phyloP scores from a whole-genome alignment of 2,113 vertebrate genomes.

The Beaufortia kweichowensis region DNA sequence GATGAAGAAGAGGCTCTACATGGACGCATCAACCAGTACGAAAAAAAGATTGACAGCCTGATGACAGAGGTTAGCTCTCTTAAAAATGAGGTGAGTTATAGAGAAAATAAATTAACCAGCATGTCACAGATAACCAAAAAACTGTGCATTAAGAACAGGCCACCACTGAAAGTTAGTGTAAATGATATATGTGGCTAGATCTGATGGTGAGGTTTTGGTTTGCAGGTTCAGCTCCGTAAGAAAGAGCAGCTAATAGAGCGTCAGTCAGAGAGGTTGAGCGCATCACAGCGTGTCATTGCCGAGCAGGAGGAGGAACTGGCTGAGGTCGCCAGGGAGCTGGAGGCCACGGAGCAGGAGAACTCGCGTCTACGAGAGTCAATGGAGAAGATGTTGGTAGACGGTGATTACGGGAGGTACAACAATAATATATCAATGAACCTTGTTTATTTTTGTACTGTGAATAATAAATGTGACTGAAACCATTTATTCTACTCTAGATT shows the following conservation, averaged over 20 bases:
- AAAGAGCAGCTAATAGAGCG: constrained; percentile 68
- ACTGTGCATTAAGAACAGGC: too few species aligned
- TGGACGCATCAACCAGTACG: constrained; percentile 81
- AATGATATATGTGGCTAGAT: not conserved
- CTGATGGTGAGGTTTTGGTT: not conserved
- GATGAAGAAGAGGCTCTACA: constrained; percentile 81
- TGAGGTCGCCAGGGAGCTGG: constrained; percentile 84
- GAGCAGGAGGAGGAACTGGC: constrained; percentile 82
- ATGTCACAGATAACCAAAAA: not conserved
- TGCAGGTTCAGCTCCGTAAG: constrained; percentile 80
- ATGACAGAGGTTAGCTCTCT: constrained; percentile 83
- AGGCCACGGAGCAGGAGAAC: constrained; percentile 83
- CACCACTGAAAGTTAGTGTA: not conserved
- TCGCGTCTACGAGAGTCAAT: constrained; percentile 78
- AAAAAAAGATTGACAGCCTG: constrained; percentile 86
- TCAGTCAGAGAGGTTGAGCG: constrained; percentile 73
- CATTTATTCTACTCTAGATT: constrained; percentile 61
- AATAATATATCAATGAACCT: not conserved
- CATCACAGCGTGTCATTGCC: constrained; percentile 78
- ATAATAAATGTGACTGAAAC: not conserved
- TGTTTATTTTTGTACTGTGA: not conserved
- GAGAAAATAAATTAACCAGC: not conserved
- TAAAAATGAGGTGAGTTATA: constrained; percentile 80
- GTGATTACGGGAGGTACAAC: constrained; percentile 73
- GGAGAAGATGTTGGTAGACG: constrained; percentile 84